Base-by-base conservation (phyloP, 2,888 invertebrate species). In the Vannuccia rotundouncinata region DNA sequence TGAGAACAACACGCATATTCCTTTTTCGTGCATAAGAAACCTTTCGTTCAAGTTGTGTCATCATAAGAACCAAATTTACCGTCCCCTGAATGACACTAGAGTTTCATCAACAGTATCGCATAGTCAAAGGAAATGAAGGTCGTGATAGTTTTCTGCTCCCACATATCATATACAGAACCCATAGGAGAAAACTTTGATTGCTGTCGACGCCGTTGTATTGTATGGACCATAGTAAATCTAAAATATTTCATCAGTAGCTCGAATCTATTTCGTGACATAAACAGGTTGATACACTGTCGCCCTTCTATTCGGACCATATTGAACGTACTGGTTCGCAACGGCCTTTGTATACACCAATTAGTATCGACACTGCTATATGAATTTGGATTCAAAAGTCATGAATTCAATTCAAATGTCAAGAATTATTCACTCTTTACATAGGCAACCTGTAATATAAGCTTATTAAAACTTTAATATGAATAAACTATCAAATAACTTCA, bases 51-150 rank as follows among this genome's bases (percentile, higher is more conserved):
- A 45, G 17, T 5, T 45, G 45, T 13, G 45, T 45, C 45, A 45
- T 45, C 45, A 45, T 45, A 17, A 45, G 17, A 45, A 45, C 45
- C 5, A 45, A 45, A 45, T 5, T 45, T 45, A 45, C 45, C 22
- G 74, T 73, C 74, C 74, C 5, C 22, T n/a, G 74, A 73, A 73
- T 73, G 74, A 27, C 22, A 73, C 74, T 73, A 73, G 74, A 27
- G 74, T 73, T 73, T 73, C 74, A 27, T 73, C 74, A 73, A 73
- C 74, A 27, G 74, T 73, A 73, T 13, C n/a, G n/a, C 74, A 27
- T 73, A 73, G 5, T 73, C 74, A 27, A 73, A 73, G 29, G 13
- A n/a, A 27, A 73, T 13, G 74, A 73, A 73, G 22, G 74, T 5
- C 22, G 5, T 13, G 22, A 5, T 13, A 13, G n/a, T n/a, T 22